phyloP scores from a whole-genome alignment of 2,888 invertebrate genomes.

The Exocentrus adspersus region DNA sequence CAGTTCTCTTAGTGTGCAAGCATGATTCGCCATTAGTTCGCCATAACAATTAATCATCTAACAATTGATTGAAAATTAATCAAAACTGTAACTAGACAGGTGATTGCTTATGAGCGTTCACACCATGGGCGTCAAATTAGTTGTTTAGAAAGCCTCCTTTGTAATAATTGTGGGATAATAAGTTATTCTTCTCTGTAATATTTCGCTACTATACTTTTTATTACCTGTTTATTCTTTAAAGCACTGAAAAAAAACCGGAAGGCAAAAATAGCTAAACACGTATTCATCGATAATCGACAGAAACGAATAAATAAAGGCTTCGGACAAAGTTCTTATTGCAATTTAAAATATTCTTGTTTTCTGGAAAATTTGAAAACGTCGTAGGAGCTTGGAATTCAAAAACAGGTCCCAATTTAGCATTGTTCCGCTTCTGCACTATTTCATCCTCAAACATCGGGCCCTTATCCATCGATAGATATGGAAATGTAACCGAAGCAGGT shows the following conservation, averaged over 20 bases:
- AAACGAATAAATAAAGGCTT: too few species aligned
- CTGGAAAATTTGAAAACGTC: too few species aligned
- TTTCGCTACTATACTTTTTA: slow-evolving; percentile 39
- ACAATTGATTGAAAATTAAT: slow-evolving; percentile 66
- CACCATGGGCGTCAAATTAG: slow-evolving; percentile 64
- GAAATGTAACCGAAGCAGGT: not conserved
- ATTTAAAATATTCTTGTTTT: too few species aligned
- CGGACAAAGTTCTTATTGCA: too few species aligned
- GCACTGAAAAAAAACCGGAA: not conserved
- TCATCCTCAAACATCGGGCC: not conserved
- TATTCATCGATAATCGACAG: too few species aligned
- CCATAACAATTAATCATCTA: slow-evolving; percentile 62
- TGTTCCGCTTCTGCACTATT: not conserved
- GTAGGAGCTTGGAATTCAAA: too few species aligned
- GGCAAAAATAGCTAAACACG: not conserved
- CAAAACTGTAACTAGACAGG: slow-evolving; percentile 65
- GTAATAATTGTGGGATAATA: slow-evolving; percentile 49
- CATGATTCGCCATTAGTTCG: slow-evolving; percentile 53
- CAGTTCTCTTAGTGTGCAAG: slow-evolving; percentile 19
- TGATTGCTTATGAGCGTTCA: slow-evolving; percentile 64
- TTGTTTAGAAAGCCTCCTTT: slow-evolving; percentile 56
- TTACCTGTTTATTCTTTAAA: slow-evolving; percentile 38
- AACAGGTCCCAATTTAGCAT: not conserved
- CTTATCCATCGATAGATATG: not conserved
- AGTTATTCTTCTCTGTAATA: slow-evolving; percentile 35